Evolutionary conservation across 1,140 invertebrate species (phyloP).

Genomic region (Macrosteles quadrilineatus): DNA sequence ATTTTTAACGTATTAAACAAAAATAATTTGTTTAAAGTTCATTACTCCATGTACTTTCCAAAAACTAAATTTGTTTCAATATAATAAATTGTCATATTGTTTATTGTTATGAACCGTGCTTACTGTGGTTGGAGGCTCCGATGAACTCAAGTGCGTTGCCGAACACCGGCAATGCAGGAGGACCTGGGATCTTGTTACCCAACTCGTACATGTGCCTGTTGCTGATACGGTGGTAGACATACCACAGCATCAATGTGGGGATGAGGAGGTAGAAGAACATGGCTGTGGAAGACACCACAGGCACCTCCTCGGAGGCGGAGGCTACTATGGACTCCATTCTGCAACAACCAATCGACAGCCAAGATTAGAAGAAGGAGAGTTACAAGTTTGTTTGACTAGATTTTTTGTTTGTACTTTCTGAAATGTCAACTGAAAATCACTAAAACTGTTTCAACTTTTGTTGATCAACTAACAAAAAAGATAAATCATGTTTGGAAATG

Average conservation of each 20-base stretch:
- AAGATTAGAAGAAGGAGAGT: too few relatives aligned
- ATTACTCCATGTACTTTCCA: too few relatives aligned
- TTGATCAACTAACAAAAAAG: too few relatives aligned
- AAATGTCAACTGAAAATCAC: not conserved
- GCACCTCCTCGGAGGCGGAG: not conserved
- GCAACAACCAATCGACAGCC: too few relatives aligned
- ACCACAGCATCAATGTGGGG: constrained; percentile 66
- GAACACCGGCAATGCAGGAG: constrained; percentile 64
- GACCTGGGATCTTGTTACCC: constrained; percentile 69
- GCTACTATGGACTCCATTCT: constrained; percentile 32
- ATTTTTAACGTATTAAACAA: too few relatives aligned
- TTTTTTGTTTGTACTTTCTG: too few relatives aligned
- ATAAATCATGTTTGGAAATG: too few relatives aligned
- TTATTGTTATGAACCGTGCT: constrained; percentile 21
- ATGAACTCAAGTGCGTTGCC: constrained; percentile 70
- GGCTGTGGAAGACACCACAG: constrained; percentile 51
- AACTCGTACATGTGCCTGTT: constrained; percentile 67
- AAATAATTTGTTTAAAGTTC: too few relatives aligned
- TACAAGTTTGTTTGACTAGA: too few relatives aligned
- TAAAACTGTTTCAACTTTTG: not conserved
- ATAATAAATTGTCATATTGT: too few relatives aligned
- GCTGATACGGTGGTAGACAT: constrained; percentile 70
- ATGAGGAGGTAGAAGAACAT: constrained; percentile 69
- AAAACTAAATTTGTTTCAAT: too few relatives aligned
- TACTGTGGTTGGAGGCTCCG: constrained; percentile 39